A percentile compares a stretch with the other conserved stretches of the same genome.
Evolutionary conservation across 2,797 vertebrate species (phyloP).

Genomic region (Esox lucius): DNA sequence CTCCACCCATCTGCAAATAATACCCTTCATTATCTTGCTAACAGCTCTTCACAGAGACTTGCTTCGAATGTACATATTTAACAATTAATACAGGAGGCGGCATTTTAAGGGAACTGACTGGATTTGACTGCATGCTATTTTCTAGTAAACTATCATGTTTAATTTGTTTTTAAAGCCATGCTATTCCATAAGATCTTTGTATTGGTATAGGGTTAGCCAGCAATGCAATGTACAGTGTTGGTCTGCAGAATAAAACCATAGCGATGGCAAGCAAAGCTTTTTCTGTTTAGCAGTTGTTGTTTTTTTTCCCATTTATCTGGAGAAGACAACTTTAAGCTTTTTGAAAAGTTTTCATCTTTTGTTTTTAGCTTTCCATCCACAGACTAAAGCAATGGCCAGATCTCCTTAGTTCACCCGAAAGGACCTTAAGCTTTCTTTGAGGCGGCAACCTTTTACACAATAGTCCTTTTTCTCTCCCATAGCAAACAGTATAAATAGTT

Average conservation of each 20-base stretch:
- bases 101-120: background rate
- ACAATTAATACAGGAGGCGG: background rate
- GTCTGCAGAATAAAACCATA: too few species aligned
- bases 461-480: slow-evolving; percentile 15
- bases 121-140: background rate
- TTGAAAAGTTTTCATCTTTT: background rate
- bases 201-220: background rate
- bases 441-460: slow-evolving; percentile 26
- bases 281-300: too few species aligned
- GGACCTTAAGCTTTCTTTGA: slow-evolving; percentile 19
- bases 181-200: background rate
- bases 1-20: slow-evolving; percentile 55
- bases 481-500: slow-evolving; percentile 56
- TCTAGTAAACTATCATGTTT: background rate
- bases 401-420: slow-evolving; percentile 14
- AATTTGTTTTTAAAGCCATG: too few species aligned
- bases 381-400: slow-evolving; percentile 10
- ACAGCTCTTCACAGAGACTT: slow-evolving; percentile 39
- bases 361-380: background rate
- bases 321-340: background rate
- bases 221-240: background rate
- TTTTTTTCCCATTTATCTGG: background rate
- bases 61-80: background rate
- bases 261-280: too few species aligned
- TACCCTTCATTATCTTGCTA: slow-evolving; percentile 58